Percentiles rank a stretch among this genome's conserved stretches.
These are phyloP conservation scores for Parnassius orleans DNA, from an alignment of 2,888 invertebrate genomes.

Conservation along the genomic window DNA sequence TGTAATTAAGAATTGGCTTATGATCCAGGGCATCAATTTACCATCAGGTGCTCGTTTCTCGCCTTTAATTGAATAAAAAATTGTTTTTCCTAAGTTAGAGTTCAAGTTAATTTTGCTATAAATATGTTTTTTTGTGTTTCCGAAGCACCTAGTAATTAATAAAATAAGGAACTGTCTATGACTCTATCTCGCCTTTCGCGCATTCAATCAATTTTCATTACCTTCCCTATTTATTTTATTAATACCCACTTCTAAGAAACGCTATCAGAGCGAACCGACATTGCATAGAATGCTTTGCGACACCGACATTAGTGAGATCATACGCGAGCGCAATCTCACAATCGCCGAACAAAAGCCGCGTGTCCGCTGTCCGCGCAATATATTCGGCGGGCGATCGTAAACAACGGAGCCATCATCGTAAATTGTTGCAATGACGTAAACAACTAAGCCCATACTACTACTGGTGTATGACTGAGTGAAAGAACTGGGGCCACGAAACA, in stretches of 20 bases:
- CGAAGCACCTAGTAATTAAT: too few species aligned
- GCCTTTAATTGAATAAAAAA: too few species aligned
- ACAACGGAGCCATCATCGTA: slow-evolving; percentile 35
- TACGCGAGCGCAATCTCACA: slow-evolving; percentile 9
- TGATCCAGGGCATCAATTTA: too few species aligned
- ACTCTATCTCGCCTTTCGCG: too few species aligned
- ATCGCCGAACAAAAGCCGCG: background rate
- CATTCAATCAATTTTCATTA: background rate
- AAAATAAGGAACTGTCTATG: too few species aligned
- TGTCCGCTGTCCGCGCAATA: background rate
- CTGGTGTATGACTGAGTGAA: slow-evolving; percentile 15
- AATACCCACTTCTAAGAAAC: background rate
- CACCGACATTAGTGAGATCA: slow-evolving; percentile 5
- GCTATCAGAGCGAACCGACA: background rate
- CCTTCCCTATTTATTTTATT: background rate
- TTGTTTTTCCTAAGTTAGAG: too few species aligned
- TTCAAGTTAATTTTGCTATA: too few species aligned
- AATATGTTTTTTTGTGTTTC: too few species aligned
- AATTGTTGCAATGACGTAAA: slow-evolving; percentile 35
- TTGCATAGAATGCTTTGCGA: background rate
- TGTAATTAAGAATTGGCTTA: too few species aligned
- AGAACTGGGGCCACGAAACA: slow-evolving; percentile 24
- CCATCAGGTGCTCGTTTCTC: too few species aligned
- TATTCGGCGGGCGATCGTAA: slow-evolving; percentile 26
- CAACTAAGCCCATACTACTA: slow-evolving; percentile 16